phyloP scores from a whole-genome alignment of 2,888 invertebrate species.

The Tachina fera region DNA sequence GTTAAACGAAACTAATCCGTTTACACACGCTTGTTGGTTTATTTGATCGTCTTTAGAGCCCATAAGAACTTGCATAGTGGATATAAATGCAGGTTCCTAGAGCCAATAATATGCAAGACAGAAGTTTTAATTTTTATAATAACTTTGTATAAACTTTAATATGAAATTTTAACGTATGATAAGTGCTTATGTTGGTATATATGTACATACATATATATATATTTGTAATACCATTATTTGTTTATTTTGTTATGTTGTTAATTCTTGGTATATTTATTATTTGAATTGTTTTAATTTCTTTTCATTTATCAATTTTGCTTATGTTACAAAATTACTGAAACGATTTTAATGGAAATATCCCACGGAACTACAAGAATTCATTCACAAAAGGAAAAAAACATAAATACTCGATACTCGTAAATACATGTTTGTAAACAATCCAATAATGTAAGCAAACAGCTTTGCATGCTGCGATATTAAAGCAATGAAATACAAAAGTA shows the following conservation, averaged over 20 bases:
- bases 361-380: conserved; percentile 37
- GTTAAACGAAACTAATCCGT: too few relatives aligned
- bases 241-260: neutral
- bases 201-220: neutral
- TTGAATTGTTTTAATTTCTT: neutral
- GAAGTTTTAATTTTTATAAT: too few relatives aligned
- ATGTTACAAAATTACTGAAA: conserved; percentile 24
- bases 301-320: conserved; percentile 13
- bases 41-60: too few relatives aligned
- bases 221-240: neutral
- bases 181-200: neutral
- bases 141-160: too few relatives aligned
- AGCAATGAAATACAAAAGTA: neutral
- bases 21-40: too few relatives aligned
- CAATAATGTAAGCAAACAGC: conserved; percentile 21
- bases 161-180: neutral
- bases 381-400: neutral
- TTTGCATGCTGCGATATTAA: conserved; percentile 16
- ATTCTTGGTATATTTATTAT: conserved; percentile 1
- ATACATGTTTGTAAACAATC: neutral
- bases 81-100: too few relatives aligned
- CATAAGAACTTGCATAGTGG: too few relatives aligned
- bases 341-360: conserved; percentile 48
- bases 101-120: too few relatives aligned
- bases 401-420: too few relatives aligned